Evolutionary conservation across 35 echinoderm and acorn worm species (phyloP), one percentile per base, ranked within the genome.

Genomic region (Ophioderma brevispina): DNA sequence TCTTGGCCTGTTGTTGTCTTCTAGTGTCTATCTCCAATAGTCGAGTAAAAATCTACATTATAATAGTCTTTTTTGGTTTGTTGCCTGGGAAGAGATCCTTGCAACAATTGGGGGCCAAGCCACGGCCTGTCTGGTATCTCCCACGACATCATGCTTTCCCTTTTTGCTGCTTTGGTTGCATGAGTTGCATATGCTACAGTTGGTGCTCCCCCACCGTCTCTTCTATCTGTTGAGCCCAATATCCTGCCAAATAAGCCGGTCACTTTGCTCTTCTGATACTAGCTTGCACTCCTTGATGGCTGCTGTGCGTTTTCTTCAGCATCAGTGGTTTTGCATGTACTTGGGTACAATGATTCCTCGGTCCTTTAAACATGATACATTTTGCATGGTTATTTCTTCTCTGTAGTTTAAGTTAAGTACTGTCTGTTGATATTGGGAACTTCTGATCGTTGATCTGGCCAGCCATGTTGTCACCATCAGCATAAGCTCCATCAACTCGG

Each of bases 241-340:
- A 87, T 75, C 17, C 32, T 78, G 88, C 89, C 91, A 76, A 15
- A 76, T 84, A 38, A n/a, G n/a, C n/a, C n/a, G n/a, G n/a, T n/a
- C 92, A 86, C 31, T 85, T 36, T 40, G 94, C 94, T 52, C 91
- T 75, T 76, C 87, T 21, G 1, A 93, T 37, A 36, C 87, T 84
- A 13, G 91, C 82, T n/a, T 90, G 91, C 31, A 87, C 46, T 36
- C 91, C 87, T 35, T 82, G 91, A 39, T 96, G 94, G 39, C 87
- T 93, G 13, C 34, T 81, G 35, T 87, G 89, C 6, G 94, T 81
- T 76, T 79, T 87, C 15, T 37, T 35, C 35, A 89, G 56, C 89
- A 91, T 91, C 2, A 15, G 1, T 70, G 41, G 41, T 25, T n/a
- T n/a, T 70, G 15, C 59, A n/a, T n/a, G n/a, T n/a, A n/a, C n/a